These are phyloP conservation scores for Andrena marginata DNA, from an alignment of 2,888 invertebrate species.

Conservation along the genomic window DNA sequence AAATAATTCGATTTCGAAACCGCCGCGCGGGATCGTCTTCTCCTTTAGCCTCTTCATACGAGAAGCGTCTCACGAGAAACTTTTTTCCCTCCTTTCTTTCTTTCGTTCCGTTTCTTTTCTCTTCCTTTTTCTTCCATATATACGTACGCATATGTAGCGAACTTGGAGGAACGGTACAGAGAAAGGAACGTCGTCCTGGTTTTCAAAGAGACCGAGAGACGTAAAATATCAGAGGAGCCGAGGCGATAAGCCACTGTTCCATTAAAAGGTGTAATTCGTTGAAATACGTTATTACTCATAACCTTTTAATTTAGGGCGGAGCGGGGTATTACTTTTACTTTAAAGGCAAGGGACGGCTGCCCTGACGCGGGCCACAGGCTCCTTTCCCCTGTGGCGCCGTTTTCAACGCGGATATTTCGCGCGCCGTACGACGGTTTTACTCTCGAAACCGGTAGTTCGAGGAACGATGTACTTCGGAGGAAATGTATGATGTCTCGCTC, in stretches of 20 bases:
- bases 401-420: background rate
- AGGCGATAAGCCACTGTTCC: background rate
- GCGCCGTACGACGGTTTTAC: background rate
- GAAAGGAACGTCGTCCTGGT: slow-evolving; percentile 9
- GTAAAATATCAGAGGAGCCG: slow-evolving; percentile 3
- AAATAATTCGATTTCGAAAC: slow-evolving; percentile 75
- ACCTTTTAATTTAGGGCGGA: slow-evolving; percentile 2
- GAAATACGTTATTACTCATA: slow-evolving; percentile 17
- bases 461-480: slow-evolving; percentile 13
- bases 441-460: slow-evolving; percentile 13
- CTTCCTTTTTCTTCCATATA: background rate
- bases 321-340: slow-evolving; percentile 1
- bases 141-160: background rate
- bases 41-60: slow-evolving; percentile 26
- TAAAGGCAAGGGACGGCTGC: background rate
- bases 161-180: slow-evolving; percentile 5
- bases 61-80: background rate
- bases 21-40: slow-evolving; percentile 26
- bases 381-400: slow-evolving; percentile 1
- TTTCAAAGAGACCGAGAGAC: background rate
- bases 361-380: background rate
- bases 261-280: slow-evolving; percentile 6
- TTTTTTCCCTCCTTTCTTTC: background rate
- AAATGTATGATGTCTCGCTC: background rate
- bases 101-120: too few relatives aligned